These are phyloP conservation scores for Steatornis caripensis DNA, from an alignment of 2,113 vertebrate species.

Conservation along the genomic window DNA sequence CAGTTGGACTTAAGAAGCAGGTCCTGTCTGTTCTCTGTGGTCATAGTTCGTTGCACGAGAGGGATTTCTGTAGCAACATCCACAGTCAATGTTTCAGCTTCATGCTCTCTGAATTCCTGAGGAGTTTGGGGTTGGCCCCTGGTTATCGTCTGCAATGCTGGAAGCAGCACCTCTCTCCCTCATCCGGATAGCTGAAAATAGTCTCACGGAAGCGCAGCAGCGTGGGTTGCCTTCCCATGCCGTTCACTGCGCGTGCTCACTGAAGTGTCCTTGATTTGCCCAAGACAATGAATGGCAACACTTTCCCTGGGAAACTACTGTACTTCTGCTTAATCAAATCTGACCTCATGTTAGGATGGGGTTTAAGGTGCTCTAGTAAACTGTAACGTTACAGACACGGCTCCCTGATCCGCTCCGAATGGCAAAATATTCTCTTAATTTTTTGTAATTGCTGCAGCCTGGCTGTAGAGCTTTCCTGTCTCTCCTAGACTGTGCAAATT, in stretches of 20 bases:
- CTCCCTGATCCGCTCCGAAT: background rate
- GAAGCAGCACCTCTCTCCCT: background rate
- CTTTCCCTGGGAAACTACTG: background rate
- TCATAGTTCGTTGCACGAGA: accelerated
- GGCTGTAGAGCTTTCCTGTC: background rate
- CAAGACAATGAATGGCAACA: background rate
- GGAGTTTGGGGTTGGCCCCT: background rate
- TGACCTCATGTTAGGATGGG: background rate
- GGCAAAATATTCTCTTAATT: background rate
- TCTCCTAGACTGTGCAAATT: background rate
- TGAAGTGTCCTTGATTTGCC: background rate
- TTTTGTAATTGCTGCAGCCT: background rate
- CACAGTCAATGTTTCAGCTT: background rate
- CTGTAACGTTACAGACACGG: background rate
- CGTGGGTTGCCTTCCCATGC: background rate
- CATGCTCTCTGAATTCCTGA: background rate
- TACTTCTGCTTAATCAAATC: background rate
- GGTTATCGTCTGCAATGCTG: background rate
- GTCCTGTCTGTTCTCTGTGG: background rate
- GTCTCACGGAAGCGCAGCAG: background rate
- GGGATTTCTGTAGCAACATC: background rate
- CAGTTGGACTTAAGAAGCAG: background rate
- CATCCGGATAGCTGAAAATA: background rate
- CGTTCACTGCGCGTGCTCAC: background rate
- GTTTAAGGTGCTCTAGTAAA: background rate